Evolutionary conservation across 2,797 vertebrate species (phyloP), one percentile per base, ranked within the genome.

Genomic region (Pangasius djambal): DNA sequence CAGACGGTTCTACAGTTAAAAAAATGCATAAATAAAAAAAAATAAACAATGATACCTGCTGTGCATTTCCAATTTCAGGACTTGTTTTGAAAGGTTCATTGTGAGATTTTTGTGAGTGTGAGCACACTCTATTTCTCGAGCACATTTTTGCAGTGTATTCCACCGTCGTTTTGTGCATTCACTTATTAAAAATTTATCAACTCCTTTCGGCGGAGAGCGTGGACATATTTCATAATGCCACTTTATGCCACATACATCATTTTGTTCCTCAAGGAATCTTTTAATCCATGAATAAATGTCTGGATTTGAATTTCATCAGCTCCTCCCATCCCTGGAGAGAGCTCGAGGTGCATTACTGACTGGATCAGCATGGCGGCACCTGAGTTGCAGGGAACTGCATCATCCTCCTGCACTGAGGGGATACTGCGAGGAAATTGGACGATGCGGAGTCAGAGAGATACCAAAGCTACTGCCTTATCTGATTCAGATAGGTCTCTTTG

Each of bases 381-480:
- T 83, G 92, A 83, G 92, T 91, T 88, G 91, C 91, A 79, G 61
- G n/a, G 70, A 88, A 88, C 88, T 88, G 75, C 89, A 86, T 89
- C 90, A 88, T 88, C 81, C 55, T 57, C 48, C 57, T 7, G 79
- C 88, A 81, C 86, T 87, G 92, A 92, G 93, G 93, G 91, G 91
- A 94, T 93, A 93, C 94, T 94, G 94, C 91, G 92, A 93, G 94
- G 94, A 96, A 96, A 95, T 95, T 93, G 94, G 94, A 93, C 92
- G 91, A 93, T 93, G 86, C 85, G 87, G 85, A 89, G 88, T 86
- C 84, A 61, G 86, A 65, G 72, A 85, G 87, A 88, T 87, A 86
- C 75, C 67, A 89, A 84, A 86, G 67, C 86, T 79, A n/a, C 72
- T 50, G 59, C 84, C 55, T 91, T 90, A 91, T 91, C 92, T 89